Evolutionary conservation across 2,113 vertebrate genomes (phyloP), one percentile per base, ranked within the genome.

Genomic region (Sinosuthora webbiana): DNA sequence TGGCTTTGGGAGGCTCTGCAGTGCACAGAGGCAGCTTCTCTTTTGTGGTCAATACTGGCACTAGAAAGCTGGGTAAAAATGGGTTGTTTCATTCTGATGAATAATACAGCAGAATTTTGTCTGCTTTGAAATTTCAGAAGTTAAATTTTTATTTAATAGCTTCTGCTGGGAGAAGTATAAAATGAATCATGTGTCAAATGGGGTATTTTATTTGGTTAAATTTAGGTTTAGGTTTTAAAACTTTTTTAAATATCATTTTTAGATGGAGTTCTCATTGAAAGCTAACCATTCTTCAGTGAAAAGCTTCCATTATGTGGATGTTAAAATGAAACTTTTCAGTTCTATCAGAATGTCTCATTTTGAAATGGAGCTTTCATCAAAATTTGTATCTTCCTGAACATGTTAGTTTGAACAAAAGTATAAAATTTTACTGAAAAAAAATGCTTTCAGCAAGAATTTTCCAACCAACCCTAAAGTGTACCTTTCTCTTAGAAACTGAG

Each of bases 1-100:
- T 88, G 93, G 90, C 94, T 96, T 65, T 92, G 92, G 87, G 76
- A 86, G 22, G 77, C 47, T 44, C 71, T 86, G 88, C 73, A 71
- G 75, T 81, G 60, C 45, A 47, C 39, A 83, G 60, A 83, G 71
- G 71, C 71, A 76, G 62, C 64, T 94, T 37, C 64, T 91, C 47
- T 83, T 94, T 77, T 20, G 12, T 56, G 60, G 47, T 68, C 85
- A 69, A 83, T 49, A 25, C 24, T 79, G 76, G 35, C 30, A 12
- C 67, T 83, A 47, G 83, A 84, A 63, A 91, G 25, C 81, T 83
- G 59, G 42, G 25, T 80, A n/a, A 91, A 94, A 83, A 57, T 47
- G n/a, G 3, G 6, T 78, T 75, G 25, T 64, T 87, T 78, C 47
- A 6, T 53, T 80, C 73, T 71, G 50, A 39, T 59, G 30, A 70